Percentiles rank a stretch among this genome's conserved stretches.
These are phyloP conservation scores for Odontamblyopus rebecca DNA, from an alignment of 2,797 vertebrate species.

Conservation along the genomic window DNA sequence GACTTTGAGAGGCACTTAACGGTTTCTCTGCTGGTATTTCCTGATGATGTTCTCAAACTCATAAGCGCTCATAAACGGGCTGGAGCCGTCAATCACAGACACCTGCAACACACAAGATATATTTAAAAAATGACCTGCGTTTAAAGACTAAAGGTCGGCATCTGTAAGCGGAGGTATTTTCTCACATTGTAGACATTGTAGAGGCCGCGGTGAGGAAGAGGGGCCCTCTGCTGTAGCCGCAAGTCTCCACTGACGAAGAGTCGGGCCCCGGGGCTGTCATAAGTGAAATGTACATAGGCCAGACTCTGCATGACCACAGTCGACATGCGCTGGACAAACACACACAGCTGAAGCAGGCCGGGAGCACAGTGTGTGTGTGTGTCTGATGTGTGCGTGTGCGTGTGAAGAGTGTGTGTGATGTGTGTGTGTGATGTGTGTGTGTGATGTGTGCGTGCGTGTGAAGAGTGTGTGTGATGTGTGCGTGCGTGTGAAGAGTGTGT, in stretches of 20 bases:
- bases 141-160: not conserved
- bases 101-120: constrained; percentile 66
- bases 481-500: no score
- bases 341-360: not conserved
- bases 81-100: constrained; percentile 86
- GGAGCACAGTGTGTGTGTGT: not conserved
- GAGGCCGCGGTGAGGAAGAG: constrained; percentile 83
- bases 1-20: constrained; percentile 71
- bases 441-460: no score
- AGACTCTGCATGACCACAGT: constrained; percentile 93
- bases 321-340: constrained; percentile 84
- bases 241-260: constrained; percentile 88
- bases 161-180: not conserved
- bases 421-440: no score
- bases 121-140: not conserved
- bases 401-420: no score
- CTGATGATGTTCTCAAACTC: constrained; percentile 84
- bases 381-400: not conserved
- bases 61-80: constrained; percentile 88
- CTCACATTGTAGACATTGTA: constrained; percentile 89
- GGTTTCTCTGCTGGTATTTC: constrained; percentile 86
- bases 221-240: constrained; percentile 85
- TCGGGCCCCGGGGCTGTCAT: constrained; percentile 83
- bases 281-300: constrained; percentile 86
- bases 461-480: no score